Evolutionary conservation across 1,140 invertebrate genomes (phyloP).

Genomic region (Dinoponera quadriceps): DNA sequence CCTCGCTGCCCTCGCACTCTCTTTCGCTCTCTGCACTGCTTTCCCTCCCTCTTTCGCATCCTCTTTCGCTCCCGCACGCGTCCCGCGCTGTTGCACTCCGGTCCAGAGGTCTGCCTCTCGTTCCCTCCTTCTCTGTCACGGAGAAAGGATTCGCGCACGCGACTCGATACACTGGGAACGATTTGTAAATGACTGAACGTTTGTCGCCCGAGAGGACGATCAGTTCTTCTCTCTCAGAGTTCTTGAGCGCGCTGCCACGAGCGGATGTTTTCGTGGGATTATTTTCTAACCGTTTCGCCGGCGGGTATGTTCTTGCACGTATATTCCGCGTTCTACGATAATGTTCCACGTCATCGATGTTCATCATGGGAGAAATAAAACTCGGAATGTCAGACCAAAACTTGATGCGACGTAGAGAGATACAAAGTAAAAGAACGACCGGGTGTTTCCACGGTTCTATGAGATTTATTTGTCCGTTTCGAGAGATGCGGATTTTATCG

Average conservation of each 20-base stretch:
- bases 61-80: not conserved
- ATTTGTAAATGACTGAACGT: constrained; percentile 39
- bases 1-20: constrained; percentile 71
- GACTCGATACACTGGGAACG: constrained; percentile 33
- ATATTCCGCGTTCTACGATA: too few species aligned
- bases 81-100: not conserved
- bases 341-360: too few species aligned
- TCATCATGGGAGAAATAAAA: too few species aligned
- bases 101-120: not conserved
- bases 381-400: too few species aligned
- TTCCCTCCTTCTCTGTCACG: constrained; percentile 23
- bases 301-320: too few species aligned
- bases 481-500: constrained; percentile 1
- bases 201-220: constrained; percentile 20
- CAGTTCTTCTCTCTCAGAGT: not conserved
- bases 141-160: constrained; percentile 66
- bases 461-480: not conserved
- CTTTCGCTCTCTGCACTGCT: constrained; percentile 42
- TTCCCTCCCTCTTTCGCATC: constrained; percentile 11
- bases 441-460: too few species aligned
- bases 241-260: not conserved
- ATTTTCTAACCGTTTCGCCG: constrained; percentile 1
- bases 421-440: too few species aligned
- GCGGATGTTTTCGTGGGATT: not conserved
- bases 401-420: too few species aligned